Conservation (phyloP, 2,888 invertebrate genomes). For the Seladonia tumulorum region DNA sequence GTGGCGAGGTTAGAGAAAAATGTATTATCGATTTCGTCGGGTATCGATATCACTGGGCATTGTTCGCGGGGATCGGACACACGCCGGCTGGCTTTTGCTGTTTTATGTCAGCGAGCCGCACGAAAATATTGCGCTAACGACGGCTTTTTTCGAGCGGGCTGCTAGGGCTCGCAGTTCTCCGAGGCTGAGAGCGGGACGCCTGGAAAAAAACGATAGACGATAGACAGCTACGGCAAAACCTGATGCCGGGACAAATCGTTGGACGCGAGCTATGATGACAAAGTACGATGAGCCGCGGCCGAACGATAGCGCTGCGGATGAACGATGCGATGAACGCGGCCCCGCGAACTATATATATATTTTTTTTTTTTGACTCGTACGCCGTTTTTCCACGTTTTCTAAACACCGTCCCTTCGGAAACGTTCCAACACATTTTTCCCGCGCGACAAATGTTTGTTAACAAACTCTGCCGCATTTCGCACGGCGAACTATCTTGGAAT, state of each 20-base stretch:
- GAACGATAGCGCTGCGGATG: conserved; percentile 64
- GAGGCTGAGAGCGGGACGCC: conserved; percentile 11
- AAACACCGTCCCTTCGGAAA: conserved; percentile 48
- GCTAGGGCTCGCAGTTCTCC: conserved; percentile 3
- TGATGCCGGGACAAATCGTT: conserved; percentile 61
- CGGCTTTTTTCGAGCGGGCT: conserved; percentile 58
- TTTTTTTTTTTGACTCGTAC: background rate
- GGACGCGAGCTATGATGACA: conserved; percentile 70
- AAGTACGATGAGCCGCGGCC: conserved; percentile 69
- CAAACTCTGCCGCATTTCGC: conserved; percentile 27
- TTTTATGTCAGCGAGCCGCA: conserved; percentile 55
- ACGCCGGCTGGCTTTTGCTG: conserved; percentile 33
- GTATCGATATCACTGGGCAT: conserved; percentile 67
- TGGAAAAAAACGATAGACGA: conserved; percentile 44
- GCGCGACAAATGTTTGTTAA: conserved; percentile 3
- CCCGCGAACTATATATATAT: conserved; percentile 21
- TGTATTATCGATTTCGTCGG: conserved; percentile 68
- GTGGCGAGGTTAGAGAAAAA: conserved; percentile 55
- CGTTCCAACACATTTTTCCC: conserved; percentile 44
- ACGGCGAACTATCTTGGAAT: background rate
- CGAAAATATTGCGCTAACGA: conserved; percentile 73
- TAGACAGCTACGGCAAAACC: conserved; percentile 39
- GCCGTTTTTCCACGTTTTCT: conserved; percentile 47
- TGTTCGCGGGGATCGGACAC: conserved; percentile 55
- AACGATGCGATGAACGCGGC: conserved; percentile 63